These are phyloP conservation scores for Zaprionus vittiger DNA, from an alignment of 1,140 invertebrate genomes.

Conservation along the genomic window DNA sequence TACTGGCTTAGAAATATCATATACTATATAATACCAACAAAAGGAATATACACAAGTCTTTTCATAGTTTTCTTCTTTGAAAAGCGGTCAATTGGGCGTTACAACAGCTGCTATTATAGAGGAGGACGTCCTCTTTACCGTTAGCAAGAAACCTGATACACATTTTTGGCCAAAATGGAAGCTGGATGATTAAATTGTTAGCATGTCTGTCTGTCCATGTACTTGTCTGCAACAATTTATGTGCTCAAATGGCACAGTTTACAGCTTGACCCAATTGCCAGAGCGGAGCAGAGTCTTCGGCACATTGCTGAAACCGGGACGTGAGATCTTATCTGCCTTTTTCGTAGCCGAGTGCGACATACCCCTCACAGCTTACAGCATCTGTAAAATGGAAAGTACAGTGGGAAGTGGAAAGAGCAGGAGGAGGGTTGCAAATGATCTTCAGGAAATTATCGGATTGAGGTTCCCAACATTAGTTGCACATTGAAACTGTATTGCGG, in stretches of 20 bases:
- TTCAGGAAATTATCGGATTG: constrained; percentile 7
- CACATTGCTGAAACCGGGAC: constrained; percentile 10
- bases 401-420: neutral
- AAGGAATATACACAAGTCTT: neutral
- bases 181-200: constrained; percentile 10
- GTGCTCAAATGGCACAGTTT: constrained; percentile 17
- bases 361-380: neutral
- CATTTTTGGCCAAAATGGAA: constrained; percentile 5
- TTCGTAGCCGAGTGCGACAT: neutral
- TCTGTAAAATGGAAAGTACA: constrained; percentile 10
- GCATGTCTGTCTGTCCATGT: constrained; percentile 3
- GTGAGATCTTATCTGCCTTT: constrained; percentile 12
- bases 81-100: constrained; percentile 1
- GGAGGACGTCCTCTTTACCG: neutral
- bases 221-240: constrained; percentile 8
- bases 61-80: neutral
- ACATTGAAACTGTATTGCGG: constrained; percentile 2
- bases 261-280: constrained; percentile 17
- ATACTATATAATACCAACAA: neutral
- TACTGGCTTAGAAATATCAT: neutral
- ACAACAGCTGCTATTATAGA: neutral
- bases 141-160: constrained; percentile 1
- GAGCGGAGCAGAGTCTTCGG: constrained; percentile 8
- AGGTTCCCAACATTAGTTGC: constrained; percentile 11
- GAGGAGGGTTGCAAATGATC: neutral